Conservation (phyloP, 2,888 invertebrate genomes). For the Pheosia gnoma region DNA sequence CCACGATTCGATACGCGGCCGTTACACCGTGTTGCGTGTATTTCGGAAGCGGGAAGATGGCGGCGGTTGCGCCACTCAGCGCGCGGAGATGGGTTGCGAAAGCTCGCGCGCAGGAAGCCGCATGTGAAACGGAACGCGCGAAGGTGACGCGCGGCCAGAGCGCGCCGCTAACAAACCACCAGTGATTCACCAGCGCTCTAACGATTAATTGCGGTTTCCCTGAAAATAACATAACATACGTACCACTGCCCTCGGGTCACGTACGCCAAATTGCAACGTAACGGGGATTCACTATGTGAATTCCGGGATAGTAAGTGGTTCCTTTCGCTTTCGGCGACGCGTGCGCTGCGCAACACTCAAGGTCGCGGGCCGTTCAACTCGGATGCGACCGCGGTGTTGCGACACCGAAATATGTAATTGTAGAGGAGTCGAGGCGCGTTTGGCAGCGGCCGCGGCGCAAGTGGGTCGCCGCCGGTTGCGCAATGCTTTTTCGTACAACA, state of each 20-base stretch:
- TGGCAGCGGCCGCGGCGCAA: conserved; percentile 79
- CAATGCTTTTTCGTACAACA: conserved; percentile 71
- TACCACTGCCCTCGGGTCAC: conserved; percentile 61
- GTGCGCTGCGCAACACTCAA: conserved; percentile 76
- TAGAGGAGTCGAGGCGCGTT: conserved; percentile 79
- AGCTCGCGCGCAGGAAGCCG: conserved; percentile 61
- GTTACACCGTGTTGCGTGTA: conserved; percentile 52
- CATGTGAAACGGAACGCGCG: conserved; percentile 58
- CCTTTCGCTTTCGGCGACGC: conserved; percentile 81
- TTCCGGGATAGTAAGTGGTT: conserved; percentile 61
- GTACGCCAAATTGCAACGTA: conserved; percentile 55
- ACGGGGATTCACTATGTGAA: conserved; percentile 47
- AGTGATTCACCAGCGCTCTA: conserved; percentile 54
- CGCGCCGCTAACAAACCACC: conserved; percentile 9
- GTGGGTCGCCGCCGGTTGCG: conserved; percentile 77
- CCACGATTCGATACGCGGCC: conserved; percentile 43
- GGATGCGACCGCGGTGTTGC: conserved; percentile 81
- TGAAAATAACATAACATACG: conserved; percentile 31
- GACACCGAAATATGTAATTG: conserved; percentile 83
- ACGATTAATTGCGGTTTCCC: conserved; percentile 52
- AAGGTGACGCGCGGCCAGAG: conserved; percentile 62
- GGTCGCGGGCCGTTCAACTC: conserved; percentile 84
- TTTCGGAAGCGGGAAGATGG: conserved; percentile 65
- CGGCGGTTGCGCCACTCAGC: conserved; percentile 57
- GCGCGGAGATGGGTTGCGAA: conserved; percentile 60